Percentiles rank a stretch among this genome's conserved stretches.
Evolutionary conservation across 2,888 invertebrate genomes (phyloP).

Genomic region (Drosophila buzzatii): DNA sequence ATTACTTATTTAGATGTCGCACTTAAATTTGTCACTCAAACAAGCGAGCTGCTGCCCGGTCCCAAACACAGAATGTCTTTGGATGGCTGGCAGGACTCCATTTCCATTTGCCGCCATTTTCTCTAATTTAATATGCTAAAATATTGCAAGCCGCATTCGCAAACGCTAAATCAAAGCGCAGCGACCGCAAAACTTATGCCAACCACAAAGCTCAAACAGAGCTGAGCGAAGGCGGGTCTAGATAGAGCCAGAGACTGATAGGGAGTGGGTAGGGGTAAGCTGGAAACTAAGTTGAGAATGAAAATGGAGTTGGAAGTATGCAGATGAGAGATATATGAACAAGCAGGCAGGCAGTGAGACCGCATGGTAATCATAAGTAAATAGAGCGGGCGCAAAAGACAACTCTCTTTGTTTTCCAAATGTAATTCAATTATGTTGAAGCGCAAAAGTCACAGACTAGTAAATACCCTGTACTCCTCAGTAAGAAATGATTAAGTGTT

Average conservation of each 20-base stretch:
- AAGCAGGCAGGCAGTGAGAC: constrained; percentile 15
- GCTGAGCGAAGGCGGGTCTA: neutral
- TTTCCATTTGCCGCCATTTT: constrained; percentile 60
- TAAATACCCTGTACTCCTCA: neutral
- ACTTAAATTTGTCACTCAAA: constrained; percentile 77
- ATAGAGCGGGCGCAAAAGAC: constrained; percentile 18
- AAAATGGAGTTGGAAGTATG: constrained; percentile 2
- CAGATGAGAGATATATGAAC: constrained; percentile 2
- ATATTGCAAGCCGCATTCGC: constrained; percentile 63
- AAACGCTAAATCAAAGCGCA: constrained; percentile 70
- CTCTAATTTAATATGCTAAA: constrained; percentile 80
- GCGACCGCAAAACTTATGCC: constrained; percentile 67
- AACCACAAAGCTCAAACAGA: constrained; percentile 56
- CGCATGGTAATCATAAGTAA: constrained; percentile 61
- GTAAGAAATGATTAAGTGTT: neutral
- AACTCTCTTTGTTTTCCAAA: constrained; percentile 18
- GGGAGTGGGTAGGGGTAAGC: neutral
- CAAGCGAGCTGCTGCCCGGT: constrained; percentile 27
- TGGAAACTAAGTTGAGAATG: constrained; percentile 5
- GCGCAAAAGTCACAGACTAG: neutral
- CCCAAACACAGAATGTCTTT: constrained; percentile 6
- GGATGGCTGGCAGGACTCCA: constrained; percentile 20
- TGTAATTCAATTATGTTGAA: constrained; percentile 22
- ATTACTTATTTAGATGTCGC: constrained; percentile 75
- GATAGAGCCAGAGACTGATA: neutral